phyloP scores from a whole-genome alignment of 1,140 invertebrate species.

The Pristionchus pacificus region DNA sequence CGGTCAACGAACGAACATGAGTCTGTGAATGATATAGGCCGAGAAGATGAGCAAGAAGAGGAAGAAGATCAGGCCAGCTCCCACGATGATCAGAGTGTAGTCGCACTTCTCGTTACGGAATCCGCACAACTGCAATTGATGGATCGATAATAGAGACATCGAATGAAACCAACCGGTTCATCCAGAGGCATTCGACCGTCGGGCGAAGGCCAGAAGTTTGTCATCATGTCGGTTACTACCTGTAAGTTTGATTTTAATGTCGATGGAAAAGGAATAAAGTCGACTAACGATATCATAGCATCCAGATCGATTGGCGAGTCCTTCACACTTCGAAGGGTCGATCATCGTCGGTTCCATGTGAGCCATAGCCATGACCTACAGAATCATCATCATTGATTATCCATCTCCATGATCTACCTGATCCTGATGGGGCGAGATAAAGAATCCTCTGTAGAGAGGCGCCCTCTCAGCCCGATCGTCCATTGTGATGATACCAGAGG shows the following conservation, averaged over 20 bases:
- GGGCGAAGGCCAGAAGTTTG: slow-evolving; percentile 51
- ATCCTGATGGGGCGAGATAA: slow-evolving; percentile 50
- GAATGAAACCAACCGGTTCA: neutral
- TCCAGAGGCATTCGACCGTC: slow-evolving; percentile 49
- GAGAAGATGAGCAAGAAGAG: slow-evolving; percentile 43
- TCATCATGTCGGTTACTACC: slow-evolving; percentile 54
- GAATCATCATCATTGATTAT: slow-evolving; percentile 47
- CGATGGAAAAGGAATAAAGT: neutral
- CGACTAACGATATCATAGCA: slow-evolving; percentile 51
- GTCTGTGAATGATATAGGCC: slow-evolving; percentile 39
- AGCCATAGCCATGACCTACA: slow-evolving; percentile 54
- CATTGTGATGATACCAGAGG: slow-evolving; percentile 48
- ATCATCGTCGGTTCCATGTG: slow-evolving; percentile 43
- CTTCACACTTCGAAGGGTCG: slow-evolving; percentile 45
- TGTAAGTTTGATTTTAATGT: slow-evolving; percentile 16
- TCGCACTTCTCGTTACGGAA: slow-evolving; percentile 48
- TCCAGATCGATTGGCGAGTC: slow-evolving; percentile 46
- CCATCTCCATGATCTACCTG: slow-evolving; percentile 37
- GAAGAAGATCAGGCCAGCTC: slow-evolving; percentile 37
- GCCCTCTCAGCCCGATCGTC: slow-evolving; percentile 55
- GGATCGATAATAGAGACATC: neutral
- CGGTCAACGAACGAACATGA: slow-evolving; percentile 43
- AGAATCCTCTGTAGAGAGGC: slow-evolving; percentile 53
- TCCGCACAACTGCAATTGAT: slow-evolving; percentile 51
- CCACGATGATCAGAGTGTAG: slow-evolving; percentile 50